Evolutionary conservation across 2,113 vertebrate genomes (phyloP).

Genomic region (Sinocyclocheilus rhinocerous): DNA sequence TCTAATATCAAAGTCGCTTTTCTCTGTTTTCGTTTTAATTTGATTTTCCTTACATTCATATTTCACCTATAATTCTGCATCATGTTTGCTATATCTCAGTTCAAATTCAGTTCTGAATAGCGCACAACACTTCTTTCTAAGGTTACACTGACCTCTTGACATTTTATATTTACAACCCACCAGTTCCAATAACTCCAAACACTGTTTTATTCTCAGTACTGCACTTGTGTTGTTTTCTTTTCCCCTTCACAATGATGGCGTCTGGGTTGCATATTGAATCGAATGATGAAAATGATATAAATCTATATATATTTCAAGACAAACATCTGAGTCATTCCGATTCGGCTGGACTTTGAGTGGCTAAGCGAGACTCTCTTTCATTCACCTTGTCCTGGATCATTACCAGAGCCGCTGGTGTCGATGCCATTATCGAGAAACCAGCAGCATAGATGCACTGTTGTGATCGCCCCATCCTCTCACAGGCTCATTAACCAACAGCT

Average conservation of each 20-base stretch:
- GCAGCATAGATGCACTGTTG: slow-evolving; percentile 66
- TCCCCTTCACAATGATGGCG: neutral
- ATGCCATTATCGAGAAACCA: slow-evolving; percentile 64
- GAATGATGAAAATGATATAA: slow-evolving; percentile 3
- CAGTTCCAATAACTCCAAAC: neutral
- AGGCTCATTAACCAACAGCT: slow-evolving; percentile 68
- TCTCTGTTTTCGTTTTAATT: neutral
- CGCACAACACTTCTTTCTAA: neutral
- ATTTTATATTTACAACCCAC: neutral
- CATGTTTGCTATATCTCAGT: neutral
- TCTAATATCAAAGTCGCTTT: too few relatives aligned
- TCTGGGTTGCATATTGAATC: slow-evolving; percentile 32
- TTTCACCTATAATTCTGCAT: neutral
- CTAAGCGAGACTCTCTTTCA: slow-evolving; percentile 59
- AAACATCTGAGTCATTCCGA: slow-evolving; percentile 42
- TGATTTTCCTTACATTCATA: neutral
- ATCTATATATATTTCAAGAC: slow-evolving; percentile 27
- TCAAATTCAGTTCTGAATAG: neutral
- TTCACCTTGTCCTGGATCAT: slow-evolving; percentile 67
- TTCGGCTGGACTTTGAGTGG: slow-evolving; percentile 45
- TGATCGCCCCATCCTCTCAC: slow-evolving; percentile 66
- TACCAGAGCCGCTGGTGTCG: slow-evolving; percentile 60
- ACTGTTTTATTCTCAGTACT: neutral
- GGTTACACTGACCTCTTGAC: neutral
- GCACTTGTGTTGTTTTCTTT: slow-evolving; percentile 19